A percentile compares a stretch with the other conserved stretches of the same genome.
Conservation (phyloP, 2,113 vertebrate genomes). For the Crotalus viridis region DNA sequence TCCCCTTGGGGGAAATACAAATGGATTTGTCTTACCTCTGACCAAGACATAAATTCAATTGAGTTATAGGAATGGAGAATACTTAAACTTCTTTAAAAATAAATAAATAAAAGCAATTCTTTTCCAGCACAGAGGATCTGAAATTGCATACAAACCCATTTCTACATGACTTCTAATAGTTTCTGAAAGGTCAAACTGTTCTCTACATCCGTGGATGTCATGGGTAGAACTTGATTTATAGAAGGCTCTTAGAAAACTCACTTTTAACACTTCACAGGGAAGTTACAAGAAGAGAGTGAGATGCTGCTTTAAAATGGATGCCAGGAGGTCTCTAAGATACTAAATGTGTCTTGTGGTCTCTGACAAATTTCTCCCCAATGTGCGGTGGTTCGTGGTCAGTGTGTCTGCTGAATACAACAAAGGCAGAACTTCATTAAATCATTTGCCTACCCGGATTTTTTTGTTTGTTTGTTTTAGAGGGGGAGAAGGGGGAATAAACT, state of each 20-base stretch:
- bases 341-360: background rate
- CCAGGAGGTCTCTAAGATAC: background rate
- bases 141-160: constrained; percentile 27
- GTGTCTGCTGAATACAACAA: background rate
- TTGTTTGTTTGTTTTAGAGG: background rate
- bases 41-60: background rate
- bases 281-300: background rate
- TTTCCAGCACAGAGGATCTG: constrained; percentile 12
- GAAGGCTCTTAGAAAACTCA: constrained; percentile 29
- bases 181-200: constrained; percentile 53
- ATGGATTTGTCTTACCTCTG: background rate
- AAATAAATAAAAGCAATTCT: background rate
- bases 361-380: constrained; percentile 3
- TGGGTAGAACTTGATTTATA: constrained; percentile 35
- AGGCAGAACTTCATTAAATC: constrained; percentile 9
- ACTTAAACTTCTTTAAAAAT: background rate
- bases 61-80: background rate
- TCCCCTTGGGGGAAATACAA: background rate
- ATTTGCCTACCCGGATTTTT: background rate
- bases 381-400: background rate
- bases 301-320: background rate
- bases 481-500: background rate
- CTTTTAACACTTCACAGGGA: background rate
- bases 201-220: constrained; percentile 15
- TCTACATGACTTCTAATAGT: constrained; percentile 36